phyloP scores from a whole-genome alignment of 2,888 invertebrate species.

The Tridacna gigas region DNA sequence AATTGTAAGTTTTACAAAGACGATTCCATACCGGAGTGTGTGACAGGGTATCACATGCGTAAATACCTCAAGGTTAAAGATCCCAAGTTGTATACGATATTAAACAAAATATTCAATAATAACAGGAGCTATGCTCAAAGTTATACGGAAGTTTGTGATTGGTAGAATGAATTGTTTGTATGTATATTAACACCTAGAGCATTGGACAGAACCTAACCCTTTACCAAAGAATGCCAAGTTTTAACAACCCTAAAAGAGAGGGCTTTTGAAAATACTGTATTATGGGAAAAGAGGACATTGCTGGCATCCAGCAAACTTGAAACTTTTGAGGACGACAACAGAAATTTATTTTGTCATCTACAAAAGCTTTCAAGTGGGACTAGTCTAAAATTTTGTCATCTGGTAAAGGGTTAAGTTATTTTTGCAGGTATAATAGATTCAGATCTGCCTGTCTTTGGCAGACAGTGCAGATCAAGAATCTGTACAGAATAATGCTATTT shows the following conservation, averaged over 20 bases:
- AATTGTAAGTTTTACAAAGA: slow-evolving; percentile 26
- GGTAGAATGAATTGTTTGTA: slow-evolving; percentile 14
- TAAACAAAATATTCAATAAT: slow-evolving; percentile 49
- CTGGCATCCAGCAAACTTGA: background rate
- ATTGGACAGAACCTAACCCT: background rate
- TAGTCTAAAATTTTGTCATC: background rate
- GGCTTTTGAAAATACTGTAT: background rate
- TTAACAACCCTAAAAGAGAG: background rate
- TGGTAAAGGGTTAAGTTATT: too few species aligned
- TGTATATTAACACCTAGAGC: background rate
- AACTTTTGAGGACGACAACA: too few species aligned
- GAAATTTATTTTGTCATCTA: too few species aligned
- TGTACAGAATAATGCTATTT: too few species aligned
- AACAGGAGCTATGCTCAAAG: slow-evolving; percentile 45
- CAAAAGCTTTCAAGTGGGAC: too few species aligned
- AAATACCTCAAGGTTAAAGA: slow-evolving; percentile 35
- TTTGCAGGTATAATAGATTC: too few species aligned
- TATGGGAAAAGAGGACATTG: background rate
- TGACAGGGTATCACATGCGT: slow-evolving; percentile 25
- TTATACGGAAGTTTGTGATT: slow-evolving; percentile 45
- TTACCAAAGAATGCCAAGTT: too few species aligned
- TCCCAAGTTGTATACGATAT: slow-evolving; percentile 37
- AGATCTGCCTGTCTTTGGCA: too few species aligned
- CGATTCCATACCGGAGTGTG: slow-evolving; percentile 18
- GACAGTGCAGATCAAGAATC: too few species aligned